Evolutionary conservation across 2,888 invertebrate species (phyloP).

Genomic region (Phymatocera aterrima): DNA sequence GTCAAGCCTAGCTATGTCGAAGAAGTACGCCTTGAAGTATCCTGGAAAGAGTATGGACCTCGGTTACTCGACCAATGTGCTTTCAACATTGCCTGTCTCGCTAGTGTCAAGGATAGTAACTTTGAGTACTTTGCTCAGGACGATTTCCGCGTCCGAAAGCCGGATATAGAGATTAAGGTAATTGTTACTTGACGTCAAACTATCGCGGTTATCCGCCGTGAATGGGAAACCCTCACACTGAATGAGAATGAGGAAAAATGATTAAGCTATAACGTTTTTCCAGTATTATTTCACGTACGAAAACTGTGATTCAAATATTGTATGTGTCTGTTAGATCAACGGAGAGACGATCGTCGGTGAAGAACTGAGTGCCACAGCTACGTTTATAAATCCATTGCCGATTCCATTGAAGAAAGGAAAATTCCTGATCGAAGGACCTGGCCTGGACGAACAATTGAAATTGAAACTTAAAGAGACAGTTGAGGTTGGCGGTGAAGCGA

Average conservation of each 20-base stretch:
- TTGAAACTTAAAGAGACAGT: conserved; percentile 81
- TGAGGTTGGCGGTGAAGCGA: conserved; percentile 83
- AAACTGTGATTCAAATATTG: not conserved
- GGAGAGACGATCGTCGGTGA: conserved; percentile 74
- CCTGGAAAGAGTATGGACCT: conserved; percentile 87
- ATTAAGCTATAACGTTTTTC: not conserved
- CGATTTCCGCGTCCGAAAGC: conserved; percentile 92
- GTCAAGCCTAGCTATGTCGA: conserved; percentile 82
- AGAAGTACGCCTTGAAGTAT: conserved; percentile 82
- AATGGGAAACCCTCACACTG: not conserved
- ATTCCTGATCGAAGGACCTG: conserved; percentile 90
- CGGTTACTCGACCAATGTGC: conserved; percentile 88
- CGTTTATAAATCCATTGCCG: conserved; percentile 89
- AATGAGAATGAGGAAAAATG: not conserved
- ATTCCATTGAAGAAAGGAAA: conserved; percentile 85
- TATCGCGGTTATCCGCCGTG: too few relatives aligned
- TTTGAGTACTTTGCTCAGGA: conserved; percentile 94
- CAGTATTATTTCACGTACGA: not conserved
- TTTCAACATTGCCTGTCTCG: conserved; percentile 90
- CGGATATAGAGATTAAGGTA: conserved; percentile 87
- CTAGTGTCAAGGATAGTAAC: conserved; percentile 86
- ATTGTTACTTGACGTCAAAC: too few relatives aligned
- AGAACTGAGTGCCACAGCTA: conserved; percentile 79
- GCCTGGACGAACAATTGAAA: conserved; percentile 84
- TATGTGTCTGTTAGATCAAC: conserved; percentile 65